A percentile compares a stretch with the other conserved stretches of the same genome.
These are phyloP conservation scores for Pediacus dermestoides DNA, from an alignment of 2,888 invertebrate species.

Conservation along the genomic window DNA sequence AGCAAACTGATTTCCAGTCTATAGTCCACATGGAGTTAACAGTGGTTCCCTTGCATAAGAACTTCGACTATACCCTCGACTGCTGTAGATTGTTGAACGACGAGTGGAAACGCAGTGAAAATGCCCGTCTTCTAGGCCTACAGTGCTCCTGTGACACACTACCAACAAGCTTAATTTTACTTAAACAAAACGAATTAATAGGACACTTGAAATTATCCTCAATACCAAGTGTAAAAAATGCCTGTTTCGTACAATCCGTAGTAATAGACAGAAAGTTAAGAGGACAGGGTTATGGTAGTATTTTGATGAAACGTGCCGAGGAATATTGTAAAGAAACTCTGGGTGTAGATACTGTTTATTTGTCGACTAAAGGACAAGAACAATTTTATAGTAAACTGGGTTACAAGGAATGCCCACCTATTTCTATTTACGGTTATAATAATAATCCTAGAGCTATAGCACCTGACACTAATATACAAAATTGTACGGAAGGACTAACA, in stretches of 20 bases:
- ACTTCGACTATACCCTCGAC: conserved; percentile 66
- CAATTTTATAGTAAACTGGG: conserved; percentile 72
- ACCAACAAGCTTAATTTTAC: conserved; percentile 68
- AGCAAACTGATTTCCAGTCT: too few relatives aligned
- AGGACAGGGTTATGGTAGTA: conserved; percentile 73
- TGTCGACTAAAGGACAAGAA: conserved; percentile 63
- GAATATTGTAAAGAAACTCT: conserved; percentile 64
- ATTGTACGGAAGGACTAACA: conserved; percentile 1
- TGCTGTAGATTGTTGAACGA: conserved; percentile 76
- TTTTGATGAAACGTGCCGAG: conserved; percentile 71
- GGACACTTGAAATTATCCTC: conserved; percentile 78
- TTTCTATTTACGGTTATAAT: conserved; percentile 73
- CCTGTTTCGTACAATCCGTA: conserved; percentile 79
- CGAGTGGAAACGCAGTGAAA: conserved; percentile 84
- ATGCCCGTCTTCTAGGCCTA: conserved; percentile 72
- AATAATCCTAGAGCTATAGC: conserved; percentile 13
- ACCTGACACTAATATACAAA: conserved; percentile 14
- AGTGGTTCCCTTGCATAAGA: conserved; percentile 68
- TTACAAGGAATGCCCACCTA: conserved; percentile 64
- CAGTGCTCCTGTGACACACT: conserved; percentile 68
- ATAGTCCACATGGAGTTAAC: conserved; percentile 38
- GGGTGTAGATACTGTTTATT: conserved; percentile 59
- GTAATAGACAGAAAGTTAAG: conserved; percentile 69
- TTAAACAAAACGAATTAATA: conserved; percentile 58
- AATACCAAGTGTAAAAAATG: conserved; percentile 65